Evolutionary conservation across 2,113 vertebrate genomes (phyloP).

Genomic region (Herpailurus yagouaroundi): DNA sequence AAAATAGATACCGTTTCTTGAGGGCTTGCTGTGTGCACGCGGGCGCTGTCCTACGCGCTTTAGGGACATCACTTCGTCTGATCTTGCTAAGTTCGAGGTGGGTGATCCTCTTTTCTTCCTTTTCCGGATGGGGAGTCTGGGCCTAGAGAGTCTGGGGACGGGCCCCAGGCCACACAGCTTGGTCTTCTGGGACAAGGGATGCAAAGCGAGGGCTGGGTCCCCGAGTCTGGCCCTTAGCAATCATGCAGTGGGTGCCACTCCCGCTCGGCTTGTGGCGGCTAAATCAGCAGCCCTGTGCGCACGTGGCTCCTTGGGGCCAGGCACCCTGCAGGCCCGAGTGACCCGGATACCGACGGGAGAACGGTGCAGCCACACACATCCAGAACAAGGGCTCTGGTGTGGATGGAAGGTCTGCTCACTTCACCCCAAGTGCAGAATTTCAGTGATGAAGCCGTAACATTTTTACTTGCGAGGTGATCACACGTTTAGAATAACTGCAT

Average conservation of each 20-base stretch:
- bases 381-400: neutral
- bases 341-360: neutral
- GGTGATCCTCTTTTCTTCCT: neutral
- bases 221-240: neutral
- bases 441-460: rapidly evolving
- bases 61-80: rapidly evolving
- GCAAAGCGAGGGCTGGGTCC: neutral
- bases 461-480: too few species aligned
- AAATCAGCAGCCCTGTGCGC: neutral
- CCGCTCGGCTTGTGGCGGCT: rapidly evolving
- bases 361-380: rapidly evolving
- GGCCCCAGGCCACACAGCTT: neutral
- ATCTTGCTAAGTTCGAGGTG: rapidly evolving
- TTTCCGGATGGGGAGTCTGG: neutral
- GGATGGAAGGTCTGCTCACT: rapidly evolving
- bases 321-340: neutral
- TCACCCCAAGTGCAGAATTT: neutral
- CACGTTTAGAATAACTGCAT: too few species aligned
- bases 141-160: neutral
- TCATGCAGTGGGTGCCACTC: too few species aligned
- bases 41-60: neutral
- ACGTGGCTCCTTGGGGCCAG: rapidly evolving
- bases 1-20: neutral
- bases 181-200: neutral
- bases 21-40: neutral